Percentiles rank a stretch among this genome's conserved stretches.
Evolutionary conservation across 2,113 vertebrate genomes (phyloP).

Genomic region (Cinclus cinclus): DNA sequence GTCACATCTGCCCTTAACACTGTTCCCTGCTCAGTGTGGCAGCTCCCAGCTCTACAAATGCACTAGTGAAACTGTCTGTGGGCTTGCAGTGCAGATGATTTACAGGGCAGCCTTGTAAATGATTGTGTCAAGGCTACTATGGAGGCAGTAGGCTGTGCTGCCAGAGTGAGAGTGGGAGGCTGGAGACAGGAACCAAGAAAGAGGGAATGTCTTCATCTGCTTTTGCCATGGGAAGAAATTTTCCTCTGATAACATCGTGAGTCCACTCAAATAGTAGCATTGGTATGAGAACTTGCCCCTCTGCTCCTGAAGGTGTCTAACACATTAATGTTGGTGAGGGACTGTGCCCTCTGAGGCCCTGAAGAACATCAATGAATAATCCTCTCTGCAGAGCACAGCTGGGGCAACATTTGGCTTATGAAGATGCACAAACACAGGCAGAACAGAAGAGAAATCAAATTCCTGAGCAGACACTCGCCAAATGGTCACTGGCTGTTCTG

Average conservation of each 20-base stretch:
- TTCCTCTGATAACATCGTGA: background rate
- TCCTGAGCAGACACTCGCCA: background rate
- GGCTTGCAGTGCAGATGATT: background rate
- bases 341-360: background rate
- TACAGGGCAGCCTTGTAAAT: background rate
- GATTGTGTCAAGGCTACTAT: background rate
- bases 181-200: background rate
- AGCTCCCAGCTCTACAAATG: background rate
- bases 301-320: background rate
- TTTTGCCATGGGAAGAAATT: background rate
- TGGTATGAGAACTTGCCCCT: background rate
- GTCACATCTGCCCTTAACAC: fast-evolving
- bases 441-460: background rate
- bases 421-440: background rate
- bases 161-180: background rate
- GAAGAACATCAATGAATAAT: background rate
- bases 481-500: background rate
- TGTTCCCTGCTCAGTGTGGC: background rate
- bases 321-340: background rate
- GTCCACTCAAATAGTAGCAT: background rate
- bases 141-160: background rate
- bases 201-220: background rate
- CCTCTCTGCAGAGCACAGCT: background rate
- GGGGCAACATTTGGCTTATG: background rate
- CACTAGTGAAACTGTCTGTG: background rate